A percentile compares a stretch with the other conserved stretches of the same genome.
phyloP scores from a whole-genome alignment of 2,888 invertebrate genomes.

The Ophion costatus region DNA sequence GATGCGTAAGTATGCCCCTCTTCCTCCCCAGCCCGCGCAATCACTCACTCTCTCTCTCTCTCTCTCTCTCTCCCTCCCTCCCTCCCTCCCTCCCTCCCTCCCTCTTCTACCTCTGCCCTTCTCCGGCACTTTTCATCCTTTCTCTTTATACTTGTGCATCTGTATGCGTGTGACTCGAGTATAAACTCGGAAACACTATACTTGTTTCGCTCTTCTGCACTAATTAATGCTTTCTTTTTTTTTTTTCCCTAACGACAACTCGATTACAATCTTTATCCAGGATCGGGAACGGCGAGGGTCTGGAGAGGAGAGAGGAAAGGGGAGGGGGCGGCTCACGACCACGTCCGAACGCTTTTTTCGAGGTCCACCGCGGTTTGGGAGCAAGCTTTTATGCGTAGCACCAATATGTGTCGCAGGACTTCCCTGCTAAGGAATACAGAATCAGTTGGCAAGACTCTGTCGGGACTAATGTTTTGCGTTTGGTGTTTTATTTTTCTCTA shows the following conservation, averaged over 20 bases:
- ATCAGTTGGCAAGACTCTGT: not conserved
- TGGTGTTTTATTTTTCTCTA: too few relatives aligned
- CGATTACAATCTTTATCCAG: not conserved
- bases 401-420: not conserved
- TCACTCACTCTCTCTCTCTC: constrained; percentile 1
- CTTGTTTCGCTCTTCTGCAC: constrained; percentile 7
- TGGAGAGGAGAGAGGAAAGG: not conserved
- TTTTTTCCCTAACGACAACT: not conserved
- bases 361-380: too few relatives aligned
- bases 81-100: not conserved
- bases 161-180: not conserved
- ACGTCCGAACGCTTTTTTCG: too few relatives aligned
- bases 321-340: too few relatives aligned
- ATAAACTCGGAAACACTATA: constrained; percentile 11
- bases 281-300: not conserved
- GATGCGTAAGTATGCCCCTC: constrained; percentile 38
- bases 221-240: constrained; percentile 30
- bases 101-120: not conserved
- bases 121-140: not conserved
- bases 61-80: constrained; percentile 4
- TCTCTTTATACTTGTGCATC: not conserved
- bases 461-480: too few relatives aligned
- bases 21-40: not conserved
- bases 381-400: too few relatives aligned
- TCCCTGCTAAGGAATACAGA: not conserved